A percentile compares a stretch with the other conserved stretches of the same genome.
phyloP scores from a whole-genome alignment of 2,113 vertebrate genomes.

The Triplophysa dalaica region DNA sequence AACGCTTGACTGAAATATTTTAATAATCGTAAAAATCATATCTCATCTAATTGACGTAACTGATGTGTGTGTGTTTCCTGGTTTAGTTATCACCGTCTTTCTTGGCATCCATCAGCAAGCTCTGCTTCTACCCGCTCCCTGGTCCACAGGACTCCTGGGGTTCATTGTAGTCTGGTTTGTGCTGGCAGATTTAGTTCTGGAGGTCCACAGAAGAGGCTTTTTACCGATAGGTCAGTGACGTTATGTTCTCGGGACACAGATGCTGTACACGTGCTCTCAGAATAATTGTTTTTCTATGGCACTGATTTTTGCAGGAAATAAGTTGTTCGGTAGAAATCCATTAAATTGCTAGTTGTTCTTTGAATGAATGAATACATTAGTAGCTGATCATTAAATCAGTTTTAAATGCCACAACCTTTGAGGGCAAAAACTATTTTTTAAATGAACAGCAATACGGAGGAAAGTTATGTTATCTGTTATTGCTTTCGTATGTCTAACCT shows the following conservation, averaged over 20 bases:
- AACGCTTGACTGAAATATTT: too few species aligned
- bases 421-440: constrained; percentile 1
- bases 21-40: too few species aligned
- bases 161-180: constrained; percentile 83
- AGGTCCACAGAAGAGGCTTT: constrained; percentile 69
- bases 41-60: neutral
- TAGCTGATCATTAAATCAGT: constrained; percentile 32
- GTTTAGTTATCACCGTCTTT: constrained; percentile 75
- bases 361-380: neutral
- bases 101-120: constrained; percentile 82
- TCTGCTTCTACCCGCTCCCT: constrained; percentile 74
- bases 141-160: constrained; percentile 77
- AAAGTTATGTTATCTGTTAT: neutral
- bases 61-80: constrained; percentile 5
- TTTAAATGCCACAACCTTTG: constrained; percentile 45
- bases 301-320: constrained; percentile 35
- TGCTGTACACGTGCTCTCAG: neutral
- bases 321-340: constrained; percentile 44
- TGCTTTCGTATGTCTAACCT: neutral
- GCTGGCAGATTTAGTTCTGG: constrained; percentile 73
- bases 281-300: neutral
- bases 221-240: constrained; percentile 47
- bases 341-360: constrained; percentile 45
- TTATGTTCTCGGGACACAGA: neutral
- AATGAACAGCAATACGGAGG: neutral